Conservation (phyloP, 2,888 invertebrate species). For the Lepidocyrtoides sp. region DNA sequence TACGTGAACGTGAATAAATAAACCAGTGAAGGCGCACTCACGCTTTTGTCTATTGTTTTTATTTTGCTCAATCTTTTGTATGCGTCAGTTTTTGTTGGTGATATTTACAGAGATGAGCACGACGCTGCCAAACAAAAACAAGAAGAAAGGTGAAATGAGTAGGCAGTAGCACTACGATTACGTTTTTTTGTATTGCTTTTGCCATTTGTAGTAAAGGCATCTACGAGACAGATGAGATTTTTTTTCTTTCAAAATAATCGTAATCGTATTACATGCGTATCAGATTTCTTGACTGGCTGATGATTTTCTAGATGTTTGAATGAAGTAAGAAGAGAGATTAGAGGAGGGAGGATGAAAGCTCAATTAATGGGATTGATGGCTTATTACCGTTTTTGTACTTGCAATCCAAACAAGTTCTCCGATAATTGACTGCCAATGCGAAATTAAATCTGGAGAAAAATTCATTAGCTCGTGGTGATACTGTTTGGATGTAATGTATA, state of each 20-base stretch:
- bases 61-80: no score
- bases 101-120: not conserved
- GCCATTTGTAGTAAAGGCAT: not conserved
- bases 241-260: not conserved
- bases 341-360: slow-evolving; percentile 67
- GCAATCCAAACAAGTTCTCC: slow-evolving; percentile 70
- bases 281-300: not conserved
- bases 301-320: slow-evolving; percentile 28
- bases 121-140: not conserved
- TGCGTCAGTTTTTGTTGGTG: no score
- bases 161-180: not conserved
- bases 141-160: not conserved
- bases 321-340: slow-evolving; percentile 52
- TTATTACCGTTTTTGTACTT: slow-evolving; percentile 73
- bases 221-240: not conserved
- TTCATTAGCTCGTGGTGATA: slow-evolving; percentile 61
- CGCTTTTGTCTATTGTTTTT: slow-evolving; percentile 19
- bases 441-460: slow-evolving; percentile 76
- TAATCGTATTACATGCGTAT: slow-evolving; percentile 7
- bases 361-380: slow-evolving; percentile 75
- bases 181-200: not conserved
- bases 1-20: no score
- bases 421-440: slow-evolving; percentile 69
- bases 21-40: no score
- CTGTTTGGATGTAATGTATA: not conserved